phyloP scores from a whole-genome alignment of 2,888 invertebrate species.

The Heliothis peltigera region DNA sequence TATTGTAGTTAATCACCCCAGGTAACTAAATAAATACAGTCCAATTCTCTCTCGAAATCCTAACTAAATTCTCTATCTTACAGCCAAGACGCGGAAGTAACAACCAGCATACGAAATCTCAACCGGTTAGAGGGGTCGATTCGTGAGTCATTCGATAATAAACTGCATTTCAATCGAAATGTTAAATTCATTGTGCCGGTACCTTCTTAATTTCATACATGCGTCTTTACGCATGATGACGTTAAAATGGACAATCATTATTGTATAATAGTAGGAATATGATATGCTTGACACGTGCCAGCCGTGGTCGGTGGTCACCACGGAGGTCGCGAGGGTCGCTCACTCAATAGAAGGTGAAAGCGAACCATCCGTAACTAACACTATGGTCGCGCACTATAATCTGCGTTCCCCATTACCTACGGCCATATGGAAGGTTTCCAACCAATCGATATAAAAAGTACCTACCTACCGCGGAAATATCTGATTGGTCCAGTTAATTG shows the following conservation, averaged over 20 bases:
- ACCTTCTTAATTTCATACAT: slow-evolving; percentile 1
- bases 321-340: slow-evolving; percentile 67
- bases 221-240: slow-evolving; percentile 26
- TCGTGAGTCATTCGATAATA: slow-evolving; percentile 52
- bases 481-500: slow-evolving; percentile 63
- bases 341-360: slow-evolving; percentile 63
- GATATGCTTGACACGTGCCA: slow-evolving; percentile 43
- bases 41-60: slow-evolving; percentile 9
- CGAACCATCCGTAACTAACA: slow-evolving; percentile 56
- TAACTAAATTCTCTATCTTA: slow-evolving; percentile 38
- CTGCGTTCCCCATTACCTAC: slow-evolving; percentile 34
- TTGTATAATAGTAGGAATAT: slow-evolving; percentile 24
- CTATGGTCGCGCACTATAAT: slow-evolving; percentile 40
- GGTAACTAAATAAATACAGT: neutral
- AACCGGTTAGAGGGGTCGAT: slow-evolving; percentile 61
- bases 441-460: slow-evolving; percentile 62
- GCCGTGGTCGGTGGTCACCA: slow-evolving; percentile 45
- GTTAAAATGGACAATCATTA: slow-evolving; percentile 16
- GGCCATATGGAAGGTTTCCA: slow-evolving; percentile 57
- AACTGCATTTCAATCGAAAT: slow-evolving; percentile 20
- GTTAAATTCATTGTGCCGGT: slow-evolving; percentile 14
- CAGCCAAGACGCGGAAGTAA: slow-evolving; percentile 73
- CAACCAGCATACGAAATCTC: slow-evolving; percentile 66
- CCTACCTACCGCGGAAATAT: slow-evolving; percentile 65
- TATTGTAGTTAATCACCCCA: neutral